Evolutionary conservation across 2,888 invertebrate genomes (phyloP), one percentile per base, ranked within the genome.

Genomic region (Noctua janthina): DNA sequence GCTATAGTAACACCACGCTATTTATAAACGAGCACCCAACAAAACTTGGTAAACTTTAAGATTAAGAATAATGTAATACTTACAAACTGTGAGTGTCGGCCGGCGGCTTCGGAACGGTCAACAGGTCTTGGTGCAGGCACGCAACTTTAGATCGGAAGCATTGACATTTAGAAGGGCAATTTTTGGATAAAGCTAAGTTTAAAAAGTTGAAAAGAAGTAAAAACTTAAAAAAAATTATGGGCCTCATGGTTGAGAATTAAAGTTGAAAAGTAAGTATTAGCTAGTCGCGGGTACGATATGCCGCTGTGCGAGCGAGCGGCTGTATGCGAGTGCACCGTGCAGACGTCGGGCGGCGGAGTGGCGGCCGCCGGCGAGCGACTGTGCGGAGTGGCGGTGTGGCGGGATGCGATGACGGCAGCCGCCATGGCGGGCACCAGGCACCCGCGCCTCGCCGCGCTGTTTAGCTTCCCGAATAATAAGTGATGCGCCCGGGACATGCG

Each of bases 71-170:
- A 73, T 77, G 82, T 20, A 78, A 80, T 92, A 96, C 96, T 96
- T 92, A 96, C 96, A 96, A 90, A 29, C 95, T 95, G 85, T 94
- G 93, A n/a, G 94, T 93, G 74, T 96, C 94, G 70, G 89, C 76
- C 67, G 95, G 91, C 20, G 93, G 89, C 82, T 91, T 92, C 80
- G 96, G 96, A 62, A 96, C 91, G 49, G 91, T 90, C 81, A 89
- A 90, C 87, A 96, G 90, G 82, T 93, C 93, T 84, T 94, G 94
- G 74, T 94, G 94, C 49, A 95, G 89, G 87, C 96, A 96, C 8
- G 94, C 91, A 51, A 96, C 93, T 84, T 94, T 91, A 82, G 91
- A 94, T 69, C 93, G 91, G 3, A 91, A 81, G 79, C 96, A 96
- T 79, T 93, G 92, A 86, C 96, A 96, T 92, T 93, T 94, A 11